Evolutionary conservation across 1,140 invertebrate species (phyloP).

Genomic region (Dendroctonus ponderosae): DNA sequence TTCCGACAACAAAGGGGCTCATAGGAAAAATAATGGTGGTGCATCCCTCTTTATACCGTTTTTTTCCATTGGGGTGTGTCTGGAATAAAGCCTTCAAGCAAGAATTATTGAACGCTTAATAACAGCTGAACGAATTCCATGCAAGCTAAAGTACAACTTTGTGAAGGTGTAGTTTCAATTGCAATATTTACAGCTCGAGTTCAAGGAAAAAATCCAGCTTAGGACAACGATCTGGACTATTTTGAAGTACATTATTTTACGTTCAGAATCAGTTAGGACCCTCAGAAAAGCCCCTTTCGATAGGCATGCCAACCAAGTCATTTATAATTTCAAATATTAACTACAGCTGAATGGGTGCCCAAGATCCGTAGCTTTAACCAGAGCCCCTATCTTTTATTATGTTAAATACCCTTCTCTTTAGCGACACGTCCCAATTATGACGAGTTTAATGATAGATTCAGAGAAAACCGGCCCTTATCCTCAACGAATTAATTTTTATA

Average conservation of each 20-base stretch:
- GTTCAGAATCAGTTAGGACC: no score
- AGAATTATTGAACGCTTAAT: no score
- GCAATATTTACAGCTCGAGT: no score
- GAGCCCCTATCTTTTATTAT: conserved; percentile 21
- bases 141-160: no score
- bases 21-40: conserved; percentile 4
- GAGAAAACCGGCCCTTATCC: conserved; percentile 1
- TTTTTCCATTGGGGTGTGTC: no score
- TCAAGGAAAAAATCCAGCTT: no score
- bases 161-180: no score
- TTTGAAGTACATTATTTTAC: no score
- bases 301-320: background rate
- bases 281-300: conserved; percentile 1
- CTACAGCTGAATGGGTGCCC: conserved; percentile 12
- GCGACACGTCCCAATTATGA: conserved; percentile 7
- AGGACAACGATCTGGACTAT: no score
- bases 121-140: no score
- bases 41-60: background rate
- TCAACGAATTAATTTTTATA: no score
- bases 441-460: background rate
- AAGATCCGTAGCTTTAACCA: conserved; percentile 11
- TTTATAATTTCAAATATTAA: conserved; percentile 13
- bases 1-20: conserved; percentile 5
- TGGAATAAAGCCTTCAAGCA: no score
- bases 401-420: conserved; percentile 14